These are phyloP conservation scores for Pempheris klunzingeri DNA, from an alignment of 2,797 vertebrate genomes.

Conservation along the genomic window DNA sequence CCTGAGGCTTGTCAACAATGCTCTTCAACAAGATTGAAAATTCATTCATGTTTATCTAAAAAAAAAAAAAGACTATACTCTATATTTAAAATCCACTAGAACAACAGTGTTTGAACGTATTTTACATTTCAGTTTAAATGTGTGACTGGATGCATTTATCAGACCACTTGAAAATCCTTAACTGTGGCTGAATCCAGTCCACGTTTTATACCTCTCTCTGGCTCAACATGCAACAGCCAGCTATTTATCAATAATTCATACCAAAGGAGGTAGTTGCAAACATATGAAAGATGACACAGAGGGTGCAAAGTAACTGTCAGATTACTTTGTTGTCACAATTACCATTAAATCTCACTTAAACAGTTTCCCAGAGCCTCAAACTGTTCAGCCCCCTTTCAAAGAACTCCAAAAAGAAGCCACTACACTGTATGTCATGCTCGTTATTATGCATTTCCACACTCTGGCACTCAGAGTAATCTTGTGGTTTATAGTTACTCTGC, in stretches of 20 bases:
- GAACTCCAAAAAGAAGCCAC: not conserved
- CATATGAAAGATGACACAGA: constrained; percentile 77
- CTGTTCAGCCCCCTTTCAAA: not conserved
- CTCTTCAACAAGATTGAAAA: constrained; percentile 9
- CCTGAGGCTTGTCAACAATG: not conserved
- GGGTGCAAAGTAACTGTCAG: constrained; percentile 61
- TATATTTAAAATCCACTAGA: not conserved
- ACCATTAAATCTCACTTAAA: constrained; percentile 29
- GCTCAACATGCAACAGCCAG: constrained; percentile 82
- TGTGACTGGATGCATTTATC: not conserved
- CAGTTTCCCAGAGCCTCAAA: constrained; percentile 5
- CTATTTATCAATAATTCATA: constrained; percentile 84
- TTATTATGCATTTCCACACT: not conserved
- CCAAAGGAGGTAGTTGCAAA: constrained; percentile 74
- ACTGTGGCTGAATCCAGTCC: constrained; percentile 42
- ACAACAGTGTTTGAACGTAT: not conserved
- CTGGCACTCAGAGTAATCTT: constrained; percentile 23
- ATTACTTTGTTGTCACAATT: constrained; percentile 45
- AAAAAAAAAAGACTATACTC: not conserved
- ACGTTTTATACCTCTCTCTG: constrained; percentile 52
- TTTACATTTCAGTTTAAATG: not conserved
- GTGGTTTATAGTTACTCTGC: constrained; percentile 34
- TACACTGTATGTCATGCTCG: not conserved
- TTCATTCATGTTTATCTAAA: not conserved
- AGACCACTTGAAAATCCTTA: not conserved